phyloP scores from a whole-genome alignment of 37 sponge, comb jelly and placozoan species.

The Bolinopsis microptera region DNA sequence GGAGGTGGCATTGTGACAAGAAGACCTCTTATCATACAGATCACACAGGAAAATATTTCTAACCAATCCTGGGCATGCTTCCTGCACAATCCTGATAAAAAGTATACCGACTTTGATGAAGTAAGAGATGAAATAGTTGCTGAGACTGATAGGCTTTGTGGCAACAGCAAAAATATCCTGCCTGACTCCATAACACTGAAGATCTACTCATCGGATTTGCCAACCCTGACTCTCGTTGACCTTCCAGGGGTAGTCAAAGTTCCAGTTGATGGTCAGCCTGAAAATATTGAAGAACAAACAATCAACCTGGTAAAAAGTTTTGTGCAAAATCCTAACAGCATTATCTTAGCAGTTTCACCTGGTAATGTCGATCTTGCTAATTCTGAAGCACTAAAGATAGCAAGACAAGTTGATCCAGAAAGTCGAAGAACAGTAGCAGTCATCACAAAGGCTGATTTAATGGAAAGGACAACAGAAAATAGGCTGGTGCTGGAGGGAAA shows the following conservation, averaged over 20 bases:
- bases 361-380: constrained; percentile 38
- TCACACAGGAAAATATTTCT: constrained; percentile 4
- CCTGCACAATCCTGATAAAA: background rate
- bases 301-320: background rate
- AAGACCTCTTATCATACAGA: background rate
- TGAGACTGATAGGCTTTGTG: constrained; percentile 14
- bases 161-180: background rate
- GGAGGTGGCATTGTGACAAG: constrained; percentile 8
- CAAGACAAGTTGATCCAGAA: constrained; percentile 15
- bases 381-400: constrained; percentile 15
- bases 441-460: constrained; percentile 9
- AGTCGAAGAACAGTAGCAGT: background rate
- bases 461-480: constrained; percentile 17
- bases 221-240: background rate
- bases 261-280: constrained; percentile 31
- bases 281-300: background rate
- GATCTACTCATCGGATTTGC: background rate
- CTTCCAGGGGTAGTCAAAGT: constrained; percentile 10
- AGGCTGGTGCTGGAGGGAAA: constrained; percentile 32
- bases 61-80: background rate
- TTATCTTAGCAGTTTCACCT: constrained; percentile 5
- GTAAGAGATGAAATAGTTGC: constrained; percentile 28
- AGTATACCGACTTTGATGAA: background rate
- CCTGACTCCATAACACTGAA: constrained; percentile 4
- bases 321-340: background rate